Conservation (phyloP, 2,113 vertebrate genomes). For the Ciconia boyciana region DNA sequence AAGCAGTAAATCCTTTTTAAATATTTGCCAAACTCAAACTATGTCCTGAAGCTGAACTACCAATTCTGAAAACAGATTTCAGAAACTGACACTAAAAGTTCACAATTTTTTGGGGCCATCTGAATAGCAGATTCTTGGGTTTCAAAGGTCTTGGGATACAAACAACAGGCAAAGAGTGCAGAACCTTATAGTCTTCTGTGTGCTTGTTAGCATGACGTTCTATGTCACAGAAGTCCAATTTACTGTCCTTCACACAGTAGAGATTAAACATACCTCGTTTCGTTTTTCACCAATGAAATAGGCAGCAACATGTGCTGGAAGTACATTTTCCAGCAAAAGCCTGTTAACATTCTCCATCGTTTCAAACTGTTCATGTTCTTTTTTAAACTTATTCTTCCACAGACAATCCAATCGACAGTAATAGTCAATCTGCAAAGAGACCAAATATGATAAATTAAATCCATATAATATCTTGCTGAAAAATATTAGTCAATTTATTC, state of each 20-base stretch:
- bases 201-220: neutral
- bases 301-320: conserved; percentile 91
- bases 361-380: conserved; percentile 94
- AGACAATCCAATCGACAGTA: conserved; percentile 91
- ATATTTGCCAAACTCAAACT: neutral
- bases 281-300: conserved; percentile 96
- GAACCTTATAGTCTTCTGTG: neutral
- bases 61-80: neutral
- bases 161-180: neutral
- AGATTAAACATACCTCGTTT: conserved; percentile 82
- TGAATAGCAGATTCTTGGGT: neutral
- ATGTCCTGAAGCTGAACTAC: neutral
- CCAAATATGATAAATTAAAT: neutral
- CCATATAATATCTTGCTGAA: neutral
- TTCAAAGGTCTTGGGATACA: neutral
- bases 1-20: neutral
- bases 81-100: neutral
- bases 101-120: neutral
- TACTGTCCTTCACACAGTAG: neutral
- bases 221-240: neutral
- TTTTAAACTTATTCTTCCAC: conserved; percentile 95
- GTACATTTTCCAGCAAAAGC: conserved; percentile 93
- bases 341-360: conserved; percentile 97
- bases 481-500: neutral
- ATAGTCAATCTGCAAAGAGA: conserved; percentile 84